Evolutionary conservation across 2,888 invertebrate species (phyloP).

Genomic region (Acanthosepion pharaonis): DNA sequence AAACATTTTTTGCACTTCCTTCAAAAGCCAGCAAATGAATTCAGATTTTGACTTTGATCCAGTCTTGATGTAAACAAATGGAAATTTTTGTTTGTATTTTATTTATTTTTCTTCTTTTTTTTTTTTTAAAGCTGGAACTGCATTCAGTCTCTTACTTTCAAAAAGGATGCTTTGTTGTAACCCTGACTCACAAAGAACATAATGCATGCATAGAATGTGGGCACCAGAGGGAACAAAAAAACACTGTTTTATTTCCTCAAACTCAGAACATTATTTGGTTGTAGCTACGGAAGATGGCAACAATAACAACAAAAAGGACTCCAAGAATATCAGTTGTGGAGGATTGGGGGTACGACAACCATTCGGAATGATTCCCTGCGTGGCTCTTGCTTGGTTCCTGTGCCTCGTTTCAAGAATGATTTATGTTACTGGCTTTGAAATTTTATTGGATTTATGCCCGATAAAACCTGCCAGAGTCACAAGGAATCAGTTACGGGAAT

Average conservation of each 20-base stretch:
- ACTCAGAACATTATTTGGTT: background rate
- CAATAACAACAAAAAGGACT: background rate
- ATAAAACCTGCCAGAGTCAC: background rate
- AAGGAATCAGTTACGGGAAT: background rate
- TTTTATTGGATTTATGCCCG: slow-evolving; percentile 9
- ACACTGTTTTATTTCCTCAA: background rate
- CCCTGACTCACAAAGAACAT: background rate
- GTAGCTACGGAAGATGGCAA: background rate
- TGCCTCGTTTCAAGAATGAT: background rate
- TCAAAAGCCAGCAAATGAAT: background rate
- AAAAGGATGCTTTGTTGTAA: background rate
- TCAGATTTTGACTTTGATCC: background rate
- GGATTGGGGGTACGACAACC: background rate
- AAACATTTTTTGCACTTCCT: background rate
- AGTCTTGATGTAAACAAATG: background rate
- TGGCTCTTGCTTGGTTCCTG: background rate
- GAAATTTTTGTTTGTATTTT: background rate
- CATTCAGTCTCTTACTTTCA: background rate
- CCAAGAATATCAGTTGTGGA: background rate
- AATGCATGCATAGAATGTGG: background rate
- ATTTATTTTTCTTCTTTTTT: background rate
- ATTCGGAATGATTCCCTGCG: background rate
- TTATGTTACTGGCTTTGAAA: slow-evolving; percentile 33
- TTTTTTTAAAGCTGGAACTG: background rate
- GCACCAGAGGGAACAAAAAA: slow-evolving; percentile 18